Evolutionary conservation across 2,797 vertebrate genomes (phyloP).

Genomic region (Rhadinocentrus ornatus): DNA sequence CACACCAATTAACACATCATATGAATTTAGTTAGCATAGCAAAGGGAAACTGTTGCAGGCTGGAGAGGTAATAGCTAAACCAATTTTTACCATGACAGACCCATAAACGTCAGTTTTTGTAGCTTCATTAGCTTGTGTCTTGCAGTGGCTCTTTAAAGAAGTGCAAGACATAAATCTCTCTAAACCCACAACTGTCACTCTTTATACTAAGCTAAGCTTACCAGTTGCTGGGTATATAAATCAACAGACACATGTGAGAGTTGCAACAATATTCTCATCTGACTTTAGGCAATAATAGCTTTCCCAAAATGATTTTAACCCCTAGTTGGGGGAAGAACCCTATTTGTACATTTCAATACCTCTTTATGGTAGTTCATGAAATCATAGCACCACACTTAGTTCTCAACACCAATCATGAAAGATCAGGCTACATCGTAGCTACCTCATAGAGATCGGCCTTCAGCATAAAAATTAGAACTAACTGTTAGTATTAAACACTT

Average conservation of each 20-base stretch:
- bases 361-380: too few species aligned
- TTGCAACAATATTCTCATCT: not conserved
- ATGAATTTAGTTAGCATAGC: not conserved
- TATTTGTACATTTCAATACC: too few species aligned
- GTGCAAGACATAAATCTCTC: not conserved
- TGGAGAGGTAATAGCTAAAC: not conserved
- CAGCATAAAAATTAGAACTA: too few species aligned
- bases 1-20: not conserved
- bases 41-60: not conserved
- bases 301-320: not conserved
- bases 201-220: not conserved
- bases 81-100: not conserved
- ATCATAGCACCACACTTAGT: too few species aligned
- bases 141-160: not conserved
- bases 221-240: not conserved
- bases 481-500: too few species aligned
- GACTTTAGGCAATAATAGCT: not conserved
- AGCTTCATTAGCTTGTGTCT: not conserved
- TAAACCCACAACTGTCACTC: not conserved
- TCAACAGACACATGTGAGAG: not conserved
- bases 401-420: too few species aligned
- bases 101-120: not conserved
- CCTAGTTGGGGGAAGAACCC: too few species aligned
- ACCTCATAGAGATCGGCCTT: too few species aligned
- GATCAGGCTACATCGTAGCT: too few species aligned